Evolutionary conservation across 2,888 invertebrate species (phyloP).

Genomic region (Phyllotreta striolata): DNA sequence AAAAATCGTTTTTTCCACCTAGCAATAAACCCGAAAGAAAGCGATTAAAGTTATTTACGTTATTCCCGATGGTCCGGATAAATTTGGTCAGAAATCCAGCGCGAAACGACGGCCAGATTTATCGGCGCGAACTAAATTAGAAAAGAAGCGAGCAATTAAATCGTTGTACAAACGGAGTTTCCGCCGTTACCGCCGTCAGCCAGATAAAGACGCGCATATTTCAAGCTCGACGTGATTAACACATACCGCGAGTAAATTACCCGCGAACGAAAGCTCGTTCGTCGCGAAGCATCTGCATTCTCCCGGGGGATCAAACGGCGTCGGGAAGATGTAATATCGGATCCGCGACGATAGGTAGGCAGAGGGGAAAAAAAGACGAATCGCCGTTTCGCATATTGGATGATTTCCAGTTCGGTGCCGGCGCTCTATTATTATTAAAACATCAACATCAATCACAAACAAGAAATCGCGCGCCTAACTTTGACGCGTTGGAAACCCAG

Average conservation of each 20-base stretch:
- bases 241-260: conserved; percentile 51
- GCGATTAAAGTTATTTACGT: background rate
- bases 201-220: conserved; percentile 31
- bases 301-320: conserved; percentile 53
- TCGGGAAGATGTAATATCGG: conserved; percentile 49
- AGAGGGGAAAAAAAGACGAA: conserved; percentile 46
- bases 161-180: conserved; percentile 23
- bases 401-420: conserved; percentile 43
- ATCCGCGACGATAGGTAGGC: conserved; percentile 41
- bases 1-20: too few species aligned
- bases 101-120: conserved; percentile 20
- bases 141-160: conserved; percentile 32
- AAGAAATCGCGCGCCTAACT: conserved; percentile 14
- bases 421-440: background rate
- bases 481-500: background rate
- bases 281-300: conserved; percentile 54
- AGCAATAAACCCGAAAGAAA: background rate
- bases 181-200: conserved; percentile 20
- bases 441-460: conserved; percentile 9
- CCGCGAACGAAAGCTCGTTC: conserved; percentile 52
- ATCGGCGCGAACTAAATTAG: conserved; percentile 15
- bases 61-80: background rate
- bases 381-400: conserved; percentile 42
- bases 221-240: conserved; percentile 43
- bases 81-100: background rate